phyloP scores from a whole-genome alignment of 2,797 vertebrate species.

The Simalia tracyae region DNA sequence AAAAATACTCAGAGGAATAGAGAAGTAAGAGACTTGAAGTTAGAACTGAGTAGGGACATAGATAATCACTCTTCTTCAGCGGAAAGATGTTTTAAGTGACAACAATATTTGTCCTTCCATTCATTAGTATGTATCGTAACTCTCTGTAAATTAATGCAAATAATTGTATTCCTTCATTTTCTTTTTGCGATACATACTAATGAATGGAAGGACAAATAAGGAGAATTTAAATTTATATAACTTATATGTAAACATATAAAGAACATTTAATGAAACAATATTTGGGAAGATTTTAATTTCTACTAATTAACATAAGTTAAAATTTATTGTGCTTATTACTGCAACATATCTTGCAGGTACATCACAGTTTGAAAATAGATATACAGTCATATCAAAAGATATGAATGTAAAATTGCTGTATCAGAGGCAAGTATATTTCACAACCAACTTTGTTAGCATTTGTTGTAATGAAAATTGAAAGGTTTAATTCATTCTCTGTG shows the following conservation, averaged over 20 bases:
- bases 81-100: neutral
- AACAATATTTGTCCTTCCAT: neutral
- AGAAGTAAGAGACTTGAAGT: neutral
- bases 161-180: neutral
- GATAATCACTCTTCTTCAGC: neutral
- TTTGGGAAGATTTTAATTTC: neutral
- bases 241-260: neutral
- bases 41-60: neutral
- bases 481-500: conserved; percentile 57
- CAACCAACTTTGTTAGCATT: conserved; percentile 55
- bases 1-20: no score
- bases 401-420: conserved; percentile 59
- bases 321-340: neutral
- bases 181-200: neutral
- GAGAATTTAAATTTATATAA: neutral
- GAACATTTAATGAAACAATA: neutral
- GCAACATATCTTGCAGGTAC: conserved; percentile 45
- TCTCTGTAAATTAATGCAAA: neutral
- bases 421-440: conserved; percentile 67
- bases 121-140: neutral
- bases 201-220: neutral
- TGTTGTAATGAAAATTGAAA: conserved; percentile 66
- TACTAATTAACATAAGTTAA: neutral
- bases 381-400: conserved; percentile 63
- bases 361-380: conserved; percentile 64